Evolutionary conservation across 2,797 vertebrate genomes (phyloP).

Genomic region (Cyclopterus lumpus): DNA sequence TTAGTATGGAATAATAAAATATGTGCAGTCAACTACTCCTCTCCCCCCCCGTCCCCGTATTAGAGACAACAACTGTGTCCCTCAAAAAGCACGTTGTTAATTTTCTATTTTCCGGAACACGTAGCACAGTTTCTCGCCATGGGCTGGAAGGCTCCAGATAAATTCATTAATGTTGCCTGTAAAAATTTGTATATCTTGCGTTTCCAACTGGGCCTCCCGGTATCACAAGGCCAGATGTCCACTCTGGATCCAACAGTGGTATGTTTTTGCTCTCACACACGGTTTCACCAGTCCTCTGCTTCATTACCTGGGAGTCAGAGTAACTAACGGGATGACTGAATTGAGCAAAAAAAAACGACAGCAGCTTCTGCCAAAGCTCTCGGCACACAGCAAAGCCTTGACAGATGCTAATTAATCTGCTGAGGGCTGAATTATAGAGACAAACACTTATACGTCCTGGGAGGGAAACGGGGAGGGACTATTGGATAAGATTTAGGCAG

Average conservation of each 20-base stretch:
- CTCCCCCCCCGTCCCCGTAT: neutral
- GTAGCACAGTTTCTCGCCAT: conserved; percentile 23
- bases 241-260: conserved; percentile 45
- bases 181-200: conserved; percentile 61
- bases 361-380: conserved; percentile 57
- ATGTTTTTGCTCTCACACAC: conserved; percentile 43
- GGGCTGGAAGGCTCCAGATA: conserved; percentile 35
- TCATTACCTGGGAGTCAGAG: conserved; percentile 69
- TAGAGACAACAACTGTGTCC: conserved; percentile 8
- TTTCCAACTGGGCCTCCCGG: conserved; percentile 42
- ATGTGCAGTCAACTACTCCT: neutral
- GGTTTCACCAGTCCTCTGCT: conserved; percentile 56
- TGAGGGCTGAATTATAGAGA: conserved; percentile 66
- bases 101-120: conserved; percentile 10
- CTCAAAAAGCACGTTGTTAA: neutral
- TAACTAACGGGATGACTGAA: conserved; percentile 69
- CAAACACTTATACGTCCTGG: conserved; percentile 41
- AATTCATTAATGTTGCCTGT: conserved; percentile 49
- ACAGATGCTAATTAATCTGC: conserved; percentile 71
- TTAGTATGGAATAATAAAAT: neutral
- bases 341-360: conserved; percentile 27
- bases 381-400: conserved; percentile 45
- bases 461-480: conserved; percentile 26
- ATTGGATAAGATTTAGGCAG: conserved; percentile 37
- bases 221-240: conserved; percentile 66